Evolutionary conservation across 2,888 invertebrate genomes (phyloP).

Genomic region (Neuroscelio doddi): DNA sequence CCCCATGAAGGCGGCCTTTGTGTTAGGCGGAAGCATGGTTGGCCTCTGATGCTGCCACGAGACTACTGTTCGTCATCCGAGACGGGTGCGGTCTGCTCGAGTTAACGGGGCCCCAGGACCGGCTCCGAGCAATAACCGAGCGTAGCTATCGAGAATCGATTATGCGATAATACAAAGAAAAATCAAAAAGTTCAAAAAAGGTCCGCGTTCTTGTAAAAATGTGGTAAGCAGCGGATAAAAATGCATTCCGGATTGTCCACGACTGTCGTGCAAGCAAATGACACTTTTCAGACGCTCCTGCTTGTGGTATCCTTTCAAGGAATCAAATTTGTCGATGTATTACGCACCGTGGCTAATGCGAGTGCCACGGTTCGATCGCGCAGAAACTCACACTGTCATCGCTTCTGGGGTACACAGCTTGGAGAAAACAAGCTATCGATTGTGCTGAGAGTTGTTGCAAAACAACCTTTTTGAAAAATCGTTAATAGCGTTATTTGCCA

Average conservation of each 20-base stretch:
- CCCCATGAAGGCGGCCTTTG: constrained; percentile 67
- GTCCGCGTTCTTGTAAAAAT: constrained; percentile 37
- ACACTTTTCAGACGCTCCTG: constrained; percentile 24
- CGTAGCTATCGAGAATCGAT: constrained; percentile 49
- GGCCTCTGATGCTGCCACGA: constrained; percentile 60
- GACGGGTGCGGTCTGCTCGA: constrained; percentile 35
- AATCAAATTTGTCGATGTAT: constrained; percentile 1
- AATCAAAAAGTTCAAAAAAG: constrained; percentile 22
- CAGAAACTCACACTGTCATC: too few species aligned
- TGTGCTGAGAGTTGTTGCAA: too few species aligned
- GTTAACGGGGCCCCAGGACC: constrained; percentile 18
- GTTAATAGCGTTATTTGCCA: too few species aligned
- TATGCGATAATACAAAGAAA: constrained; percentile 38
- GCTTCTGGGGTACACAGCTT: constrained; percentile 12
- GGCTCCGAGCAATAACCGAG: constrained; percentile 41
- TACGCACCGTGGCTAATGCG: neutral
- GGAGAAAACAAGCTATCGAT: constrained; percentile 22
- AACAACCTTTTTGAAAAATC: too few species aligned
- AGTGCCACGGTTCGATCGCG: neutral
- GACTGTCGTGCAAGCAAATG: constrained; percentile 36
- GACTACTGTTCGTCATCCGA: constrained; percentile 45
- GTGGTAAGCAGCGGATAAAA: constrained; percentile 29
- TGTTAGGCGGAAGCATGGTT: constrained; percentile 67
- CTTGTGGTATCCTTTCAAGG: too few species aligned
- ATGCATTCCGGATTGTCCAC: constrained; percentile 36